These are phyloP conservation scores for Rhadina sibilatrix DNA, from an alignment of 2,113 vertebrate genomes.

Conservation along the genomic window DNA sequence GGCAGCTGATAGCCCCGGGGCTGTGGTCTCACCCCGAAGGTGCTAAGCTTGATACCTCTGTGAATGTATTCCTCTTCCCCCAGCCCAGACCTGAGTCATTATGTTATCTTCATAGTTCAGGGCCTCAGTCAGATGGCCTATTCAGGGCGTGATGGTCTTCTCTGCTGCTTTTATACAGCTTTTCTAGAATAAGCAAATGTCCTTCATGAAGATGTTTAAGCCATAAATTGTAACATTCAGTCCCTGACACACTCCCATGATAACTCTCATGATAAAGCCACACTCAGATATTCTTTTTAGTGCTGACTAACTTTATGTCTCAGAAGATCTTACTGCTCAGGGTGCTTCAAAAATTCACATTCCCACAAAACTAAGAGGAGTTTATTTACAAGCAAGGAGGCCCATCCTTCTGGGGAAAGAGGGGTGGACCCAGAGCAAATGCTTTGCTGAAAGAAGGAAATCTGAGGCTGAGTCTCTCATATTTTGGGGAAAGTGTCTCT, in stretches of 20 bases:
- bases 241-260: background rate
- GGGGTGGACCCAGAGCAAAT: background rate
- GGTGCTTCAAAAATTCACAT: background rate
- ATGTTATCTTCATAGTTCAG: background rate
- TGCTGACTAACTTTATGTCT: background rate
- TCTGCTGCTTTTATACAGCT: background rate
- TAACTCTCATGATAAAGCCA: background rate
- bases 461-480: background rate
- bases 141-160: background rate
- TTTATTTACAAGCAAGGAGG: background rate
- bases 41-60: background rate
- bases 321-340: background rate
- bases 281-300: accelerated
- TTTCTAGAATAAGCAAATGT: background rate
- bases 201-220: background rate
- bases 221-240: background rate
- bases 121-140: background rate
- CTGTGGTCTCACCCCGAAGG: background rate
- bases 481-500: background rate
- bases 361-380: background rate
- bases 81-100: no score
- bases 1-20: background rate
- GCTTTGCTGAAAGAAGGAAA: background rate
- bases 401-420: background rate
- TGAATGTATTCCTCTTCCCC: background rate